Percentiles rank a stretch among this genome's conserved stretches.
Conservation (phyloP, 2,888 invertebrate genomes). For the Oscheius onirici region DNA sequence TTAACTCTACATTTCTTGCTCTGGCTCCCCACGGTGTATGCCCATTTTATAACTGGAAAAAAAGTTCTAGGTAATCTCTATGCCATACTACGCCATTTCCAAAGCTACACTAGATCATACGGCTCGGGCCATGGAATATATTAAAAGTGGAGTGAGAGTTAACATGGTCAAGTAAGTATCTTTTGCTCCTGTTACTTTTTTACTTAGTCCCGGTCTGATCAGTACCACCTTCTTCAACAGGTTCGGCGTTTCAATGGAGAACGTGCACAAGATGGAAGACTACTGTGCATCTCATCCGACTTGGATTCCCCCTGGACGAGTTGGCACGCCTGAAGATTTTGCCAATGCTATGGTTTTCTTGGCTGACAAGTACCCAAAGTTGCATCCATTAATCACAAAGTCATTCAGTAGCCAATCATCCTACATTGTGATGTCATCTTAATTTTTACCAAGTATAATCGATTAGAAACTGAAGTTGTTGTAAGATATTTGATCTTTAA, state of each 20-base stretch:
- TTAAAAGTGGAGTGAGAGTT: constrained; percentile 79
- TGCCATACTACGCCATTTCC: constrained; percentile 77
- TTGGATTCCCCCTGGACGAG: constrained; percentile 46
- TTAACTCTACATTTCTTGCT: constrained; percentile 87
- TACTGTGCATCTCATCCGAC: constrained; percentile 32
- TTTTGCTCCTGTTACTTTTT: neutral
- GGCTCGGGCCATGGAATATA: constrained; percentile 83
- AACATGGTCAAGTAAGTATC: constrained; percentile 81
- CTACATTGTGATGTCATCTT: too few species aligned
- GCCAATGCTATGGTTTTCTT: constrained; percentile 41
- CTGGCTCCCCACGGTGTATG: constrained; percentile 80
- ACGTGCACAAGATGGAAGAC: constrained; percentile 33
- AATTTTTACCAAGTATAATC: too few species aligned
- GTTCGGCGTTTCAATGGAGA: constrained; percentile 40
- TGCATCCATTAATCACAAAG: too few species aligned
- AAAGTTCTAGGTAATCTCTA: constrained; percentile 29
- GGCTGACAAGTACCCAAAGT: constrained; percentile 42
- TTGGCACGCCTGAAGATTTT: constrained; percentile 35
- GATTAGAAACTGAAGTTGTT: too few species aligned
- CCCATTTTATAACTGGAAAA: neutral
- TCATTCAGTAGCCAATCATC: too few species aligned
- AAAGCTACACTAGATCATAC: constrained; percentile 93
- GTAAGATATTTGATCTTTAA: too few species aligned
- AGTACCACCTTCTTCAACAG: constrained; percentile 42
- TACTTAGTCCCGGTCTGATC: constrained; percentile 41